These are phyloP conservation scores for Heliconius erato DNA, from an alignment of 2,888 invertebrate species.

Conservation along the genomic window DNA sequence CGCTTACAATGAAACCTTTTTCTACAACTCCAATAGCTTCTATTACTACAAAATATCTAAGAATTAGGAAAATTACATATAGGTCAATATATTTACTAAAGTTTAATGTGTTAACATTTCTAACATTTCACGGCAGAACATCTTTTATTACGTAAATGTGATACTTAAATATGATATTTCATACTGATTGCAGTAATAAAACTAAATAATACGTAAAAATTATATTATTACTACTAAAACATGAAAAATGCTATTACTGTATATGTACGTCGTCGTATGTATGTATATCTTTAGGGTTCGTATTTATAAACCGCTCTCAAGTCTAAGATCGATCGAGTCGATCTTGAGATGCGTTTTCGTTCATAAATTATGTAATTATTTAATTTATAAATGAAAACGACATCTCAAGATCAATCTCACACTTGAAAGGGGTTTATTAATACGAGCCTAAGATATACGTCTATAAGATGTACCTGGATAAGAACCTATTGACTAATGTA, in stretches of 20 bases:
- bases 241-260: background rate
- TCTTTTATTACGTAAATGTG: background rate
- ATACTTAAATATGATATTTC: background rate
- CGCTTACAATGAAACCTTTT: background rate
- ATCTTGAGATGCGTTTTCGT: too few species aligned
- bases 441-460: too few species aligned
- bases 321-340: too few species aligned
- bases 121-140: background rate
- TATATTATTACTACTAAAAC: background rate
- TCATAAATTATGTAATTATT: too few species aligned
- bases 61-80: background rate
- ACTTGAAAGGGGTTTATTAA: too few species aligned
- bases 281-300: too few species aligned
- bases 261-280: background rate
- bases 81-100: background rate
- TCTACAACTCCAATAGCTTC: background rate
- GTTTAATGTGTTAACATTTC: slow-evolving; percentile 10
- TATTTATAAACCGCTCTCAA: too few species aligned
- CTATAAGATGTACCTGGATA: background rate
- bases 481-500: background rate
- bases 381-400: too few species aligned
- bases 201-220: background rate
- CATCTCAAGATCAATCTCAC: too few species aligned
- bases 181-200: background rate
- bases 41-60: background rate